Evolutionary conservation across 2,113 vertebrate genomes (phyloP), one percentile per base, ranked within the genome.

Genomic region (Melanerpes aurifrons): DNA sequence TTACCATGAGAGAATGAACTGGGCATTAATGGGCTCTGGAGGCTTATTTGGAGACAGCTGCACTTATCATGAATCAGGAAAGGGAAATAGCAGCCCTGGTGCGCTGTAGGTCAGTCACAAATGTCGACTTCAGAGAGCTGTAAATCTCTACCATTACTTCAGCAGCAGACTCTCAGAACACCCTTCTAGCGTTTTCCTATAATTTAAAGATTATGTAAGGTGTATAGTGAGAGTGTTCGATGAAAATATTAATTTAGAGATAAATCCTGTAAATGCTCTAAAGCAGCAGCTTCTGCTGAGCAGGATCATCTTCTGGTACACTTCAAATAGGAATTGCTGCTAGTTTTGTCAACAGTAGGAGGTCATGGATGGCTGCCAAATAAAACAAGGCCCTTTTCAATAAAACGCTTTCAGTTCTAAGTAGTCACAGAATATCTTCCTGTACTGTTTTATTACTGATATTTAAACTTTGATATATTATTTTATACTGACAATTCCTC

Each of bases 241-340:
- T 93, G 93, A 98, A 98, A 98, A 98, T 98, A 97, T 97, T 98
- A 98, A 98, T 97, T 98, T 98, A 96, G 95, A 97, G 96, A 97
- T 96, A 97, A 98, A 98, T 96, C 95, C 96, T 86, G 82, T 94
- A 97, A 97, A 95, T 85, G 93, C 90, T 97, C 78, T 58, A 92
- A 96, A 95, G 93, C 92, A 90, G 86, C 26, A 48, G 94, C 90
- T 96, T 95, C 95, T 96, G 94, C 95, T 62, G 82, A 80, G 82
- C 88, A 82, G 95, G 88, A 97, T 97, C 96, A 92, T 97, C 95
- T 97, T 94, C 89, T 94, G 87, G 86, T 94, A 94, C 80, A 94
- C 94, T 98, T 97, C 96, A 97, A 97, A 97, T 73, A 97, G 92
- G 92, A 96, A 96, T 87, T 97, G 87, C 93, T 97, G 96, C 96